phyloP scores from a whole-genome alignment of 1,140 invertebrate genomes.

The Hermetia illucens region DNA sequence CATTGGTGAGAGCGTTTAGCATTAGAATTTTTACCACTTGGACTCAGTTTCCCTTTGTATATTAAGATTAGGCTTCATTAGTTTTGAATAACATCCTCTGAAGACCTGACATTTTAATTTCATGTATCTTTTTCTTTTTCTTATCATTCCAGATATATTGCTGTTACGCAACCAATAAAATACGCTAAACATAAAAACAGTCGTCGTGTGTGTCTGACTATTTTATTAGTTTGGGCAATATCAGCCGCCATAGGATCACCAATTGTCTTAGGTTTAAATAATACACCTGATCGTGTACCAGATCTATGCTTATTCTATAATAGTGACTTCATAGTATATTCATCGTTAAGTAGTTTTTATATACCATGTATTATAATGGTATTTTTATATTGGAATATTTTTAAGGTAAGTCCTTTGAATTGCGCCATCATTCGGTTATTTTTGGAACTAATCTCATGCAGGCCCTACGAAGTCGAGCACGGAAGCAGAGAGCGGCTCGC shows the following conservation, averaged over 20 bases:
- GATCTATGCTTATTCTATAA: conserved; percentile 93
- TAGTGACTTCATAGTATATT: conserved; percentile 95
- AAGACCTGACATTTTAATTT: too few species aligned
- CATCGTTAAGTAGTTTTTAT: conserved; percentile 96
- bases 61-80: too few species aligned
- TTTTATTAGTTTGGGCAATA: conserved; percentile 92
- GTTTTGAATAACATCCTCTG: too few species aligned
- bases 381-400: conserved; percentile 96
- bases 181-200: conserved; percentile 98
- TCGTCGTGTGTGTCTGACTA: conserved; percentile 84
- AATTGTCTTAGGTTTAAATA: conserved; percentile 90
- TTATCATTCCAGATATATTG: conserved; percentile 75
- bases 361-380: conserved; percentile 99
- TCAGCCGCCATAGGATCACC: conserved; percentile 93
- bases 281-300: conserved; percentile 60
- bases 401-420: conserved; percentile 53
- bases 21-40: too few species aligned
- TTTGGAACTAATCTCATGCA: conserved; percentile 11
- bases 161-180: conserved; percentile 96
- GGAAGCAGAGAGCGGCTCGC: conserved; percentile 58
- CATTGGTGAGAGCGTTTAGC: too few species aligned
- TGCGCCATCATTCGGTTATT: neutral
- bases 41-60: too few species aligned
- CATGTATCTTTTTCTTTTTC: conserved; percentile 3
- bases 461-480: conserved; percentile 64